Evolutionary conservation across 2,113 vertebrate species (phyloP).

Genomic region (Gracilinanus agilis): DNA sequence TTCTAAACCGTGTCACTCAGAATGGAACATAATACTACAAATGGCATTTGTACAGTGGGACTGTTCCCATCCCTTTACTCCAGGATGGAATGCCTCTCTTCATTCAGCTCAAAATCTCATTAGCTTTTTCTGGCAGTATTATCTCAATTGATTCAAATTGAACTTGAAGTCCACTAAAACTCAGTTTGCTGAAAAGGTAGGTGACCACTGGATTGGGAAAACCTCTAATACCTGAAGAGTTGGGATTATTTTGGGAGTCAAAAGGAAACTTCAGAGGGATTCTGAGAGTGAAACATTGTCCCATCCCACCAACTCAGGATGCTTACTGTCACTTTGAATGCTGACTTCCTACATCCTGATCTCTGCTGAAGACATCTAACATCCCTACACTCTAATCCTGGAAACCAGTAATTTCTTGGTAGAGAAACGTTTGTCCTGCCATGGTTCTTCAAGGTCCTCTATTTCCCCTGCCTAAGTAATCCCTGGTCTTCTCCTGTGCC

Average conservation of each 20-base stretch:
- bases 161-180: not conserved
- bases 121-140: no score
- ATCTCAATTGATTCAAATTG: not conserved
- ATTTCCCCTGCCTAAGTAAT: not conserved
- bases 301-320: no score
- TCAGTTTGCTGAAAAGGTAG: not conserved
- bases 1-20: not conserved
- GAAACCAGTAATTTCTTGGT: not conserved
- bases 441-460: not conserved
- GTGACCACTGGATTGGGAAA: not conserved
- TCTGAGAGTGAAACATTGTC: no score
- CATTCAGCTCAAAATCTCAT: not conserved
- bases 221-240: not conserved
- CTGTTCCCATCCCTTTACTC: not conserved
- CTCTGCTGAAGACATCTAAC: not conserved
- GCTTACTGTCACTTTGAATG: not conserved
- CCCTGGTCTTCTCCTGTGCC: not conserved
- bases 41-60: not conserved
- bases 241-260: not conserved
- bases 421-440: not conserved
- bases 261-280: no score
- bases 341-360: not conserved
- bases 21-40: not conserved
- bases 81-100: not conserved
- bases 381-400: not conserved